These are phyloP conservation scores for Druon quercuslanigerum DNA, from an alignment of 1,140 invertebrate species.

Conservation along the genomic window DNA sequence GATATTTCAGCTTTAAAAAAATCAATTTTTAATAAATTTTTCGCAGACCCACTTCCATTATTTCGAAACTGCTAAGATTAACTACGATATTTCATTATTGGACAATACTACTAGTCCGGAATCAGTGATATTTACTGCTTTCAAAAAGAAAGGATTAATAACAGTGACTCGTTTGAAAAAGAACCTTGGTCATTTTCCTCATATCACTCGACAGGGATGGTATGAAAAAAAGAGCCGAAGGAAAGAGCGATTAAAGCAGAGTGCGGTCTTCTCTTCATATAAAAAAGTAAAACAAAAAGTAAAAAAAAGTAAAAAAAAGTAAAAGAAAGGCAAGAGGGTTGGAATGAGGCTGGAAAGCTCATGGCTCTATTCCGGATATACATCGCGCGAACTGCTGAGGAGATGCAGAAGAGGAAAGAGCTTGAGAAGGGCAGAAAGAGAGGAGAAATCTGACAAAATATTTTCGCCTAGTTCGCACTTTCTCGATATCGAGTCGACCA, in stretches of 20 bases:
- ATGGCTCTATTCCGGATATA: slow-evolving; percentile 16
- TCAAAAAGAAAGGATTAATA: background rate
- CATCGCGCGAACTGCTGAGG: slow-evolving; percentile 20
- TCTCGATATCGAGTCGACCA: slow-evolving; percentile 12
- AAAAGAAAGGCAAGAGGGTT: background rate
- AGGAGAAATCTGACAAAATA: slow-evolving; percentile 38
- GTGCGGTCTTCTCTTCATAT: slow-evolving; percentile 16
- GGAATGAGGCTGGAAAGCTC: slow-evolving; percentile 1
- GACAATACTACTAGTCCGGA: too few species aligned
- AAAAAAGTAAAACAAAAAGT: background rate
- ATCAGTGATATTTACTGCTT: background rate
- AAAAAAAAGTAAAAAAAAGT: slow-evolving; percentile 3
- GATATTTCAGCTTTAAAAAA: too few species aligned
- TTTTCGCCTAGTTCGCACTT: slow-evolving; percentile 35
- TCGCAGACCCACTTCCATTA: too few species aligned
- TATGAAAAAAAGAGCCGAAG: slow-evolving; percentile 19
- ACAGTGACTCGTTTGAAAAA: slow-evolving; percentile 18
- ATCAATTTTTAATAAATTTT: too few species aligned
- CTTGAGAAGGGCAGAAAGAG: slow-evolving; percentile 13
- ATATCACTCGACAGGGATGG: slow-evolving; percentile 15
- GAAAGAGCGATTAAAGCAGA: slow-evolving; percentile 24
- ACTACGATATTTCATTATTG: too few species aligned
- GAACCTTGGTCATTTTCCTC: slow-evolving; percentile 24
- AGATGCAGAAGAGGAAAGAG: slow-evolving; percentile 20
- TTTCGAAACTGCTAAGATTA: too few species aligned